Base-by-base conservation (phyloP, 1,140 invertebrate genomes). In the Drosophila sechellia region DNA sequence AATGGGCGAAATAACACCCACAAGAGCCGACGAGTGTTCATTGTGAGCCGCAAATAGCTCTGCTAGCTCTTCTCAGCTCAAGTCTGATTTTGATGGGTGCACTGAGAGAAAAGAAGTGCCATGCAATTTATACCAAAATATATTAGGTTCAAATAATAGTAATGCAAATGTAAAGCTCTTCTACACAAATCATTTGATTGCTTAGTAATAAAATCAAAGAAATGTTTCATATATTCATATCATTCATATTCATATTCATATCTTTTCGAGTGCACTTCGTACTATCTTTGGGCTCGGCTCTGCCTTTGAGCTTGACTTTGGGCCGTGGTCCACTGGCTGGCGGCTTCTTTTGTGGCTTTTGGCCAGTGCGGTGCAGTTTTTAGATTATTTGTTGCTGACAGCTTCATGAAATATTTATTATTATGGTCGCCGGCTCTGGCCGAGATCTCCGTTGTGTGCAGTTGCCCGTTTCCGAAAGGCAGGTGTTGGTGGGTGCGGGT, bases 321-420 rank as follows among this genome's bases (percentile, higher is more conserved):
- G 65, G 65, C 68, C 68, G 31, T 69, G 65, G 66, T 49, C 50
- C 66, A 70, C 6, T 69, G 52, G 64, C 25, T 72, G 79, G 79
- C 84, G 79, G 75, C 84, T 87, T 70, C 79, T 71, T 89, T 87
- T 87, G 79, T 87, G 83, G 77, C 72, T 86, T 71, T 79, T 80
- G 80, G 81, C 60, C 77, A 85, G 79, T 60, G 57, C 81, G 54
- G 68, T 50, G 64, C 81, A 85, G 83, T 87, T 85, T 76, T 85
- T 87, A 89, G 84, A 87, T 89, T 89, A 89, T 89, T 89, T 89
- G 84, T 89, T 89, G 85, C 84, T 89, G 84, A 89, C 84, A 89
- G 84, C 84, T 89, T 89, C 84, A 89, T 89, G 84, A 89, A 89
- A 89, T 90, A 89, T 89, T 89, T 89, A 89, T 89, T 90, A 87